Conservation (phyloP, 2,113 vertebrate genomes). For the Pituophis catenifer region DNA sequence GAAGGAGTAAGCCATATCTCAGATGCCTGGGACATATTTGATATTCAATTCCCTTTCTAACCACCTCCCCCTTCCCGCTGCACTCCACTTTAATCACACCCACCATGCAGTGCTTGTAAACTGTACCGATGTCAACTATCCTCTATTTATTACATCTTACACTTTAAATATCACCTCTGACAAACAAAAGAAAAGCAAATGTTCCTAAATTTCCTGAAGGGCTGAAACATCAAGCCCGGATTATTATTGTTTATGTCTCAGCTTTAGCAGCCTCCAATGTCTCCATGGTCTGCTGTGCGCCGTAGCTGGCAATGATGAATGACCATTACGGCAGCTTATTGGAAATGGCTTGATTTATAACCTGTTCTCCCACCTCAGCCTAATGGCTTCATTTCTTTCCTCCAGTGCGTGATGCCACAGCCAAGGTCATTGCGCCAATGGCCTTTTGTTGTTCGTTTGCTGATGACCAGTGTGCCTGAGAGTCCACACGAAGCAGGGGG, state of each 20-base stretch:
- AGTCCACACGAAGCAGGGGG: slow-evolving; percentile 50
- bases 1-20: slow-evolving; percentile 55
- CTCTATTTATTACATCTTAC: slow-evolving; percentile 80
- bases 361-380: slow-evolving; percentile 90
- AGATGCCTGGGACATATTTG: slow-evolving; percentile 68
- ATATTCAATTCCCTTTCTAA: slow-evolving; percentile 60
- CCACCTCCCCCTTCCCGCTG: slow-evolving; percentile 22
- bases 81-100: slow-evolving; percentile 69
- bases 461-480: slow-evolving; percentile 87
- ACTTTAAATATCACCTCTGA: slow-evolving; percentile 86
- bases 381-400: slow-evolving; percentile 99
- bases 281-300: slow-evolving; percentile 86
- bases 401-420: slow-evolving; percentile 97
- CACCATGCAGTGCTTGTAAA: slow-evolving; percentile 73
- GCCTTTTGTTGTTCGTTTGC: slow-evolving; percentile 94
- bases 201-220: slow-evolving; percentile 87
- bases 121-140: slow-evolving; percentile 69
- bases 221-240: slow-evolving; percentile 85
- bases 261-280: slow-evolving; percentile 80
- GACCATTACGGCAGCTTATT: slow-evolving; percentile 99
- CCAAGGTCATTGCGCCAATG: slow-evolving; percentile 98
- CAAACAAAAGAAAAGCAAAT: slow-evolving; percentile 87
- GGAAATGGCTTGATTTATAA: slow-evolving; percentile 99
- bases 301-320: slow-evolving; percentile 92
- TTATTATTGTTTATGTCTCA: slow-evolving; percentile 97